phyloP scores from a whole-genome alignment of 2,113 vertebrate genomes.

The Chionomys nivalis region DNA sequence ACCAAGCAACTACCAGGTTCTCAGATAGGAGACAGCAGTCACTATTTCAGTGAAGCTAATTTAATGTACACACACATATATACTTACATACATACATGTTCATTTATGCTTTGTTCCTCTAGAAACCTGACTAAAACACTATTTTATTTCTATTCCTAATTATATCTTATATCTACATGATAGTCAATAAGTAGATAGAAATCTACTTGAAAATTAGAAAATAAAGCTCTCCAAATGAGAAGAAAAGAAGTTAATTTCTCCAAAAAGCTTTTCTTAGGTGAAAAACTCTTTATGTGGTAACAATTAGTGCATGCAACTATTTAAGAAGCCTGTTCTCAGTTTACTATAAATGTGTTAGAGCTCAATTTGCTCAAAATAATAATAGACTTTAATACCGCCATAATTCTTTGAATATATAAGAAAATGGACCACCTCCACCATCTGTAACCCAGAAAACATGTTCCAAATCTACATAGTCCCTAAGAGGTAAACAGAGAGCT shows the following conservation, averaged over 20 bases:
- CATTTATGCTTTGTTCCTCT: background rate
- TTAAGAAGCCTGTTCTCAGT: conserved; percentile 31
- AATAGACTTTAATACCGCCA: background rate
- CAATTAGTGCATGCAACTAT: conserved; percentile 16
- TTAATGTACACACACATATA: background rate
- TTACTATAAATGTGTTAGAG: conserved; percentile 34
- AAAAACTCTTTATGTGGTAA: conserved; percentile 33
- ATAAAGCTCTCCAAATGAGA: conserved; percentile 14
- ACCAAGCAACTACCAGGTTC: background rate
- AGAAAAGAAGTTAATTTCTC: background rate
- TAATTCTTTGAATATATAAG: background rate
- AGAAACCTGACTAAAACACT: background rate
- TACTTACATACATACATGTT: background rate
- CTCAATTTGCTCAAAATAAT: conserved; percentile 27
- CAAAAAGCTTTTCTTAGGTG: background rate
- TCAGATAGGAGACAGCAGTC: background rate
- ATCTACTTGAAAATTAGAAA: conserved; percentile 12
- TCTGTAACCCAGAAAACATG: background rate
- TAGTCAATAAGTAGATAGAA: background rate
- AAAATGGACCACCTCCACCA: background rate
- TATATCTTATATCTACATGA: background rate
- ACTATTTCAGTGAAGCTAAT: background rate
- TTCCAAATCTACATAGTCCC: background rate
- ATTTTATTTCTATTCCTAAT: conserved; percentile 8
- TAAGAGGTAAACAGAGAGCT: background rate